phyloP scores from a whole-genome alignment of 2,888 invertebrate species.

The Perizoma affinitatum region DNA sequence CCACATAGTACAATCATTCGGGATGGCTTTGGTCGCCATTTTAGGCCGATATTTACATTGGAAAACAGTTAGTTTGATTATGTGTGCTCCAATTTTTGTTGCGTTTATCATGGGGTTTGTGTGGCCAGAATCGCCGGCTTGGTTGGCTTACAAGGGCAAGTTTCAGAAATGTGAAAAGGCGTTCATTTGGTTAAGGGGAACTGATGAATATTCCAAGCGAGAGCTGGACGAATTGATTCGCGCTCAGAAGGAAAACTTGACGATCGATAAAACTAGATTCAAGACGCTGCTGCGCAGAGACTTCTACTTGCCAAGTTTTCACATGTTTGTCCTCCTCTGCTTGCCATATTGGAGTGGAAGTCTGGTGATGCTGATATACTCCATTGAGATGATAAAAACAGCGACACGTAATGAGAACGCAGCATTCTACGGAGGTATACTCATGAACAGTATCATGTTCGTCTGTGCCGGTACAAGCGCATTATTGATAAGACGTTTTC shows the following conservation, averaged over 20 bases:
- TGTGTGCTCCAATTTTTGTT: slow-evolving; percentile 25
- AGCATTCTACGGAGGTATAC: slow-evolving; percentile 12
- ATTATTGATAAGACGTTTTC: slow-evolving; percentile 10
- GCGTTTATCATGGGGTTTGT: slow-evolving; percentile 25
- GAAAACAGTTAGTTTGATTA: slow-evolving; percentile 36
- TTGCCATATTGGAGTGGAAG: slow-evolving; percentile 22
- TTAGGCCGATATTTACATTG: slow-evolving; percentile 39
- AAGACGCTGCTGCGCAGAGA: slow-evolving; percentile 18
- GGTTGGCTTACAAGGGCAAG: slow-evolving; percentile 41
- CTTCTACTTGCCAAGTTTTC: slow-evolving; percentile 25
- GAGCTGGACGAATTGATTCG: slow-evolving; percentile 36
- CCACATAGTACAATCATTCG: slow-evolving; percentile 31
- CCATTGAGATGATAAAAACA: slow-evolving; percentile 19
- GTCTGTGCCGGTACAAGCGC: neutral
- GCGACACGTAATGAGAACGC: slow-evolving; percentile 19
- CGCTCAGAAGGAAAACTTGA: slow-evolving; percentile 26
- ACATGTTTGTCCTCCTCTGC: slow-evolving; percentile 21
- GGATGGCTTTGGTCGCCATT: slow-evolving; percentile 32
- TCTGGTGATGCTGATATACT: slow-evolving; percentile 23
- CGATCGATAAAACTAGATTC: neutral
- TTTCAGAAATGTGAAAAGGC: slow-evolving; percentile 36
- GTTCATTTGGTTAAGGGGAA: slow-evolving; percentile 37
- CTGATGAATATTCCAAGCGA: slow-evolving; percentile 27
- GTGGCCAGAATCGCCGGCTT: slow-evolving; percentile 45
- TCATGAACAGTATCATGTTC: slow-evolving; percentile 12